Conservation (phyloP, 2,888 invertebrate genomes). For the Notodonta dromedarius region DNA sequence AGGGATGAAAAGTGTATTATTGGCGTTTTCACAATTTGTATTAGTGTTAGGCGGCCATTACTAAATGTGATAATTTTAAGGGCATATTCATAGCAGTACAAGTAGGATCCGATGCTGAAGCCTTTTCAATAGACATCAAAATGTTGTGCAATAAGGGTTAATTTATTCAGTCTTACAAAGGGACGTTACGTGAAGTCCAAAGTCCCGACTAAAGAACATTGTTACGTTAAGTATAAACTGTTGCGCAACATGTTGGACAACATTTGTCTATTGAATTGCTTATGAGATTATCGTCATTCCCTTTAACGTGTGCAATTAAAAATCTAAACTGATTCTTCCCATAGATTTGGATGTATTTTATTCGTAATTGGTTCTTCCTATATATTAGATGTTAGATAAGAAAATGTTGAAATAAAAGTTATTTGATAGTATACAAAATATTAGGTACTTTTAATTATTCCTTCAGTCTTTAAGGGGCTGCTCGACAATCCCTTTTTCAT, state of each 20-base stretch:
- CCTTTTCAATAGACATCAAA: too few relatives aligned
- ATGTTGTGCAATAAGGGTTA: too few relatives aligned
- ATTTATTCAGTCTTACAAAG: too few relatives aligned
- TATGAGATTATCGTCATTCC: too few relatives aligned
- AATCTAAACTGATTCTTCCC: too few relatives aligned
- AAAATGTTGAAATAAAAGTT: too few relatives aligned
- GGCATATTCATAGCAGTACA: conserved; percentile 13
- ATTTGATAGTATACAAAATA: too few relatives aligned
- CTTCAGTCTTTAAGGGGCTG: too few relatives aligned
- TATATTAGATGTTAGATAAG: not conserved
- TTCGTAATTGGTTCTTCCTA: not conserved
- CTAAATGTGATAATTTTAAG: conserved; percentile 51
- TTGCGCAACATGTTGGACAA: not conserved
- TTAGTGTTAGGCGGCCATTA: conserved; percentile 38
- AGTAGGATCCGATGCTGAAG: not conserved
- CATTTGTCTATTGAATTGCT: not conserved
- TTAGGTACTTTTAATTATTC: too few relatives aligned
- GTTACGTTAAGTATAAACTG: too few relatives aligned
- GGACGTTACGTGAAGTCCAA: too few relatives aligned
- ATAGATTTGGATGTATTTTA: not conserved
- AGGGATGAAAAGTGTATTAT: not conserved
- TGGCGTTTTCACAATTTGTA: conserved; percentile 14
- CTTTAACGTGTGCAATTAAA: not conserved
- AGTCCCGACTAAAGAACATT: not conserved
- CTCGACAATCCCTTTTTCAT: too few relatives aligned